Evolutionary conservation across 2,797 vertebrate genomes (phyloP).

Genomic region (Fringilla coelebs): DNA sequence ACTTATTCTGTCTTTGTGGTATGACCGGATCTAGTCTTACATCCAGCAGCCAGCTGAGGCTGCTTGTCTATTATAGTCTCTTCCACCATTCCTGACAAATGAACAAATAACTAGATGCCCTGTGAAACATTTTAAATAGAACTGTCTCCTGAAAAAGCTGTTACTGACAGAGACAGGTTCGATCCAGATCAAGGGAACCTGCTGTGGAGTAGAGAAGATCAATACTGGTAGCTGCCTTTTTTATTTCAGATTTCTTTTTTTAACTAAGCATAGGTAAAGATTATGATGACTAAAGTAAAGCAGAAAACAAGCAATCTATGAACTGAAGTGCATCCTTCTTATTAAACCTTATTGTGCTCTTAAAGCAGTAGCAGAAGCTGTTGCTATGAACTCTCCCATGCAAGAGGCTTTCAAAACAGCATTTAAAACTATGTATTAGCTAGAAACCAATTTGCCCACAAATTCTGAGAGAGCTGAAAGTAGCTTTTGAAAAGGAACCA

Average conservation of each 20-base stretch:
- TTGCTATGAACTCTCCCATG: constrained; percentile 32
- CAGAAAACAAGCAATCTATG: constrained; percentile 39
- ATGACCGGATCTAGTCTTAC: constrained; percentile 45
- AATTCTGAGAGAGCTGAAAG: constrained; percentile 47
- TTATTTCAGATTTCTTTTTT: background rate
- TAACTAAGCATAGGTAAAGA: background rate
- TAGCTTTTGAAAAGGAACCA: constrained; percentile 54
- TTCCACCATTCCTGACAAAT: constrained; percentile 70
- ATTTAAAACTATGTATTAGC: constrained; percentile 51
- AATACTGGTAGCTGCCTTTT: background rate
- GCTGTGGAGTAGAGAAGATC: constrained; percentile 39
- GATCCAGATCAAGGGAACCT: constrained; percentile 47
- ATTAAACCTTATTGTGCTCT: constrained; percentile 31
- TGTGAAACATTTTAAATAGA: constrained; percentile 69
- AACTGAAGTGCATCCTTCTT: constrained; percentile 24
- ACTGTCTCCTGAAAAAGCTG: constrained; percentile 60
- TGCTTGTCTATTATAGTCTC: constrained; percentile 62
- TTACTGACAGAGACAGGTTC: constrained; percentile 66
- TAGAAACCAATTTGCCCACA: constrained; percentile 42
- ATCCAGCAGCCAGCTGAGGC: constrained; percentile 75
- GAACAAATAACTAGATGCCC: constrained; percentile 65
- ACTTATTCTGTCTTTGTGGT: constrained; percentile 53
- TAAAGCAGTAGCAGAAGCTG: constrained; percentile 20
- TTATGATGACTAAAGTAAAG: constrained; percentile 45
- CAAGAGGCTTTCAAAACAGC: constrained; percentile 62